phyloP scores from a whole-genome alignment of 2,888 invertebrate species.

The Sinelater perroti region DNA sequence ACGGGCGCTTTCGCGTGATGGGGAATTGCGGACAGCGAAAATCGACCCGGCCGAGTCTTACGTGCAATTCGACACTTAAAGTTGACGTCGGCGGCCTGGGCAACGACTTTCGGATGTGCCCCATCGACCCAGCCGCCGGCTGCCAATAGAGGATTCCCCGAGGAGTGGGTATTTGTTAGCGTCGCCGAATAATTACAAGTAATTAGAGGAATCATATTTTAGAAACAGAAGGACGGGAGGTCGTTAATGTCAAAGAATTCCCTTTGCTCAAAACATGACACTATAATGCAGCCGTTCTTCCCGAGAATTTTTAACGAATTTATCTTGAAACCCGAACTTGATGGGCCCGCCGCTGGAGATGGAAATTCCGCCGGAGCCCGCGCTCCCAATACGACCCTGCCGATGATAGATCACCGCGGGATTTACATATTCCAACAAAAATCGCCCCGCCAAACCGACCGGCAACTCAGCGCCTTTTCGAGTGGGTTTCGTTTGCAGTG shows the following conservation, averaged over 20 bases:
- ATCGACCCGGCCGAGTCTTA: slow-evolving; percentile 1
- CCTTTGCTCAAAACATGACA: slow-evolving; percentile 36
- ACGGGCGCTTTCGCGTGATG: slow-evolving; percentile 9
- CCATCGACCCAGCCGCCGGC: too few relatives aligned
- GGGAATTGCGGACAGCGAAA: neutral
- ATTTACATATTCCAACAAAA: slow-evolving; percentile 62
- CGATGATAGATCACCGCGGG: slow-evolving; percentile 54
- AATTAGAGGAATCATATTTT: slow-evolving; percentile 40
- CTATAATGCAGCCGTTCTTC: slow-evolving; percentile 27
- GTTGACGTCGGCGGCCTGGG: too few relatives aligned
- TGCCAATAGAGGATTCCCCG: slow-evolving; percentile 36
- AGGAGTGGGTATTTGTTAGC: slow-evolving; percentile 37
- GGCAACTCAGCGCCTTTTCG: slow-evolving; percentile 51
- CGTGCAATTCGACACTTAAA: too few relatives aligned
- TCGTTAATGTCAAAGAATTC: slow-evolving; percentile 40
- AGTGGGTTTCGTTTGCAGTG: slow-evolving; percentile 49
- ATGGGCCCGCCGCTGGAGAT: neutral
- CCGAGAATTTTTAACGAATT: slow-evolving; percentile 27
- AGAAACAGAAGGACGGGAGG: slow-evolving; percentile 38
- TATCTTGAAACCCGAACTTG: slow-evolving; percentile 20
- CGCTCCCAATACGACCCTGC: slow-evolving; percentile 42
- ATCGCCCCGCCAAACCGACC: slow-evolving; percentile 46
- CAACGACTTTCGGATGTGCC: too few relatives aligned
- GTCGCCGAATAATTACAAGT: slow-evolving; percentile 38
- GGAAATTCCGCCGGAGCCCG: slow-evolving; percentile 1